phyloP scores from a whole-genome alignment of 2,113 vertebrate species.

The Columbina picui region DNA sequence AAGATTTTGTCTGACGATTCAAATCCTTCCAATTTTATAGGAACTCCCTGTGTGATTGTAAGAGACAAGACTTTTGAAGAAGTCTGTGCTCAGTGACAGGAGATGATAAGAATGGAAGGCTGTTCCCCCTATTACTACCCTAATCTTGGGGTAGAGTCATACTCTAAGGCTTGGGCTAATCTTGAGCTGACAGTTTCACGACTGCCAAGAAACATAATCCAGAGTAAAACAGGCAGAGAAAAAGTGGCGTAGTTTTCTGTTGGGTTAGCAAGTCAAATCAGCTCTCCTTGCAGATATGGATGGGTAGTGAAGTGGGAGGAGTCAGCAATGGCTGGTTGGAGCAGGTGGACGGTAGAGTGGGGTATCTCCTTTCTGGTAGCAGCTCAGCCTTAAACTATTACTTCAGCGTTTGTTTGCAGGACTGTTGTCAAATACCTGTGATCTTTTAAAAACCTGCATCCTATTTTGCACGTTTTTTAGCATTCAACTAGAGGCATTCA shows the following conservation, averaged over 20 bases:
- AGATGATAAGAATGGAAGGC: neutral
- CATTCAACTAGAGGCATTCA: neutral
- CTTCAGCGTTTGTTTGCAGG: neutral
- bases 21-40: neutral
- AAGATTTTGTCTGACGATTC: neutral
- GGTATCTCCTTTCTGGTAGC: fast-evolving
- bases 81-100: neutral
- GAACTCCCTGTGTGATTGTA: neutral
- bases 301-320: neutral
- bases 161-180: neutral
- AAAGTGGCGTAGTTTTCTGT: neutral
- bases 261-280: neutral
- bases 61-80: neutral
- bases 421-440: neutral
- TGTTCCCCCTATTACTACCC: neutral
- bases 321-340: neutral
- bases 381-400: neutral
- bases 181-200: neutral
- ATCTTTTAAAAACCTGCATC: neutral
- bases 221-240: neutral
- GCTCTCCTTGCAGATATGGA: neutral
- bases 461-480: neutral
- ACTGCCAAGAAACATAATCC: neutral
- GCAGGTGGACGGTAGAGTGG: too few species aligned
- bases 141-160: neutral